Evolutionary conservation across 2,797 vertebrate genomes (phyloP), one percentile per base, ranked within the genome.

Genomic region (Falco biarmicus): DNA sequence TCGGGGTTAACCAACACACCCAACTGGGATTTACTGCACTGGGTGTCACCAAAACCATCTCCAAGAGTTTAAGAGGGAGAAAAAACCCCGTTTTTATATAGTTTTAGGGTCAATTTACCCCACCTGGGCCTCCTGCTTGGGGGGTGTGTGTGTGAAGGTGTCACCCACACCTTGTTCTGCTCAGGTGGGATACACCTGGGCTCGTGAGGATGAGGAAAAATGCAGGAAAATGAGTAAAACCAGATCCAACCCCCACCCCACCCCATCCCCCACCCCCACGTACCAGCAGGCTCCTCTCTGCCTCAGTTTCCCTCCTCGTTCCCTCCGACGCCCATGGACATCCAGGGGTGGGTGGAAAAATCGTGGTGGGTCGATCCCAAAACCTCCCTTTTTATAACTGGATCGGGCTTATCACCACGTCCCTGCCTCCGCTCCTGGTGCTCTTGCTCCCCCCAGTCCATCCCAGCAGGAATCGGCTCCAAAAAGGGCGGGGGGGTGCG

Each of bases 11-110:
- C 13, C 41, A 41, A 14, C 8, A 21, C 29, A 19, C 21, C 69
- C 39, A 4, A 2, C 1, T 9, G 9, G 39, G 39, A 6, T 26
- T 32, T 43, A 19, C 2, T 3, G 11, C 12, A 6, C 37, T 0
- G 43, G 43, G 11, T 26, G 20, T 17, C 18, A 26, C 8, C 34
- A 6, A 51, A 26, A 41, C 0, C 6, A 1, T 3, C 45, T 21
- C 45, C 14, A 37, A 7, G 4, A 16, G 29, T 17, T 77, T 13
- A 5, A 29, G 47, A 41, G 14, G 10, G 34, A 15, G 17, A 12
- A 39, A 61, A 24, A 14, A 4, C 4, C 16, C 6, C 25, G 37
- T 45, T 69, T 28, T 31, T 4, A 4, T 4, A 6, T 3, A 6
- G 9, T 78, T 69, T 50, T 69, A 8, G 6, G 11, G 14, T 28